Evolutionary conservation across 2,113 vertebrate species (phyloP).

Genomic region (Phylloscopus trochilus): DNA sequence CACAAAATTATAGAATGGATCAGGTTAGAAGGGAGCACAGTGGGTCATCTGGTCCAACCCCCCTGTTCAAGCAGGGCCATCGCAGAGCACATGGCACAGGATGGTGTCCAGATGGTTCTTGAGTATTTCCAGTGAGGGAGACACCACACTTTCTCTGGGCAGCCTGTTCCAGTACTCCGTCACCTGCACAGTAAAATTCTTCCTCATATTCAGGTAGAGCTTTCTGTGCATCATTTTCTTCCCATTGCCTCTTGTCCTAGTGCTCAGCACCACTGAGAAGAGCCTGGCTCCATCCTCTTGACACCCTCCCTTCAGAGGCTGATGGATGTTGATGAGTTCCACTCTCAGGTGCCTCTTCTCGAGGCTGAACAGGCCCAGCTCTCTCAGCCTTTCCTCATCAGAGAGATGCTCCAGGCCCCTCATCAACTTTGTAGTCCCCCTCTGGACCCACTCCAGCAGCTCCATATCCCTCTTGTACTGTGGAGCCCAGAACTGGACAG

Average conservation of each 20-base stretch:
- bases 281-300: background rate
- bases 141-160: background rate
- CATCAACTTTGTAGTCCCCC: background rate
- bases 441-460: background rate
- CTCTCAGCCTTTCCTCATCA: background rate
- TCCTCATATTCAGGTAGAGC: background rate
- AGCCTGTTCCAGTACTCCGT: accelerated
- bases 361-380: background rate
- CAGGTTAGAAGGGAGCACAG: background rate
- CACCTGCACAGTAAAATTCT: background rate
- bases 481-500: background rate
- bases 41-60: background rate
- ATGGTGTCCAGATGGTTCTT: accelerated
- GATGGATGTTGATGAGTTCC: background rate
- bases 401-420: background rate
- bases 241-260: background rate
- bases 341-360: accelerated
- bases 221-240: background rate
- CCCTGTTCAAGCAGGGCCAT: background rate
- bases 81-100: background rate
- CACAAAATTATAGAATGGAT: background rate
- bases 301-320: background rate
- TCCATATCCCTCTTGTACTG: background rate
- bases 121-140: background rate
- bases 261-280: background rate